Conservation (phyloP, 2,113 vertebrate species). For the Stercorarius parasiticus region DNA sequence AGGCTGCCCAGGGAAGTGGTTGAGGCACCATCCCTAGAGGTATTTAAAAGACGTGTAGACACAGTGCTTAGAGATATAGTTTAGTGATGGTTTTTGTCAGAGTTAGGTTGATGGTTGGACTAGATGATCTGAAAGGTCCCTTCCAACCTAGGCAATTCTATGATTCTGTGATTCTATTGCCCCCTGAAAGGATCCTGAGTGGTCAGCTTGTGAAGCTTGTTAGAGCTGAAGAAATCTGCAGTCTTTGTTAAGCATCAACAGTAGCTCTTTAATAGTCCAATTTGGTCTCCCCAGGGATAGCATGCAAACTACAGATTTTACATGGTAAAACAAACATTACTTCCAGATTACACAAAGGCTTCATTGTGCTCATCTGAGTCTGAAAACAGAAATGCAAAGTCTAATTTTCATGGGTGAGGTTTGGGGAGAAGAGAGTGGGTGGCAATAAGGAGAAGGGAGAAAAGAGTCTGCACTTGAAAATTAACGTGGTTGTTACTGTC, state of each 20-base stretch:
- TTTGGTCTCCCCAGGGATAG: background rate
- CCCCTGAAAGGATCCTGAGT: background rate
- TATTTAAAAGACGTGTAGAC: no score
- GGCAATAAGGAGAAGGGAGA: background rate
- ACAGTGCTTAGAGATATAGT: no score
- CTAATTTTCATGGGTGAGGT: background rate
- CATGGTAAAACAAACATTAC: background rate
- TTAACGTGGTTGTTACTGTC: accelerated
- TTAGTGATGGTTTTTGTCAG: no score
- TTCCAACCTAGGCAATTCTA: no score
- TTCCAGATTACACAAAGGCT: background rate
- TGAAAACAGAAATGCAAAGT: background rate
- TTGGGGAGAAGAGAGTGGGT: background rate
- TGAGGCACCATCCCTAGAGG: no score
- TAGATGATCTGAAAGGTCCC: no score
- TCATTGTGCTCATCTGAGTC: background rate
- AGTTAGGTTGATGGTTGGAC: no score
- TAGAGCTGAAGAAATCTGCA: background rate
- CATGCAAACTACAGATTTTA: background rate
- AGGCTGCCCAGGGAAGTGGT: no score
- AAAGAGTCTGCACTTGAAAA: background rate
- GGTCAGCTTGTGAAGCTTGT: background rate
- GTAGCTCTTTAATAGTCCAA: background rate
- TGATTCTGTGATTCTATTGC: background rate
- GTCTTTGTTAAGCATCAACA: background rate